phyloP scores from a whole-genome alignment of 2,888 invertebrate genomes.

The Drosophila prostipennis region DNA sequence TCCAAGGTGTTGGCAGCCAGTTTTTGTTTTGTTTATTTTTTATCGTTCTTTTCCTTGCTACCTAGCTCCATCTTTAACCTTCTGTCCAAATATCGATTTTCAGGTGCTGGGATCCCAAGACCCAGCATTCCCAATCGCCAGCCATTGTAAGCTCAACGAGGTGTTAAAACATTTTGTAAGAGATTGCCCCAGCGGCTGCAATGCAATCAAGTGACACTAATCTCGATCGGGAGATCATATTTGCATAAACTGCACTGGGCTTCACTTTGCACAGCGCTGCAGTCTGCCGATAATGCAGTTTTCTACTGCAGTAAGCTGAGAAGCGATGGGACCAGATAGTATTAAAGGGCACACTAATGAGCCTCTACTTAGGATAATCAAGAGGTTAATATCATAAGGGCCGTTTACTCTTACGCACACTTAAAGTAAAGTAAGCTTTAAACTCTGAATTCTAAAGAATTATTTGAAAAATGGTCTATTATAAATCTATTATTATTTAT shows the following conservation, averaged over 20 bases:
- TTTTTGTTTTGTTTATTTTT: slow-evolving; percentile 20
- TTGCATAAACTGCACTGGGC: slow-evolving; percentile 36
- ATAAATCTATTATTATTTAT: no score
- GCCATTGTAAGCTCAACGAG: slow-evolving; percentile 60
- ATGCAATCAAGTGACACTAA: slow-evolving; percentile 69
- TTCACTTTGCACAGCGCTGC: slow-evolving; percentile 2
- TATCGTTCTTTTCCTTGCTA: not conserved
- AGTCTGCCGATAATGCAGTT: slow-evolving; percentile 37
- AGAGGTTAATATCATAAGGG: not conserved
- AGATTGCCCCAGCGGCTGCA: slow-evolving; percentile 13
- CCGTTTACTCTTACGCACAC: no score
- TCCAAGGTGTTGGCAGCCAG: slow-evolving; percentile 56
- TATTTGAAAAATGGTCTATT: no score
- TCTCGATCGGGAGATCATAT: slow-evolving; percentile 60
- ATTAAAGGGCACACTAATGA: not conserved
- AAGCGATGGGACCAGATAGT: not conserved
- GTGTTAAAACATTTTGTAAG: slow-evolving; percentile 76
- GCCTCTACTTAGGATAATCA: not conserved
- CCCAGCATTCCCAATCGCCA: slow-evolving; percentile 7
- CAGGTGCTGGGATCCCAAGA: slow-evolving; percentile 34
- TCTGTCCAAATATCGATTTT: slow-evolving; percentile 73
- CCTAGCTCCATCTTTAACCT: slow-evolving; percentile 46
- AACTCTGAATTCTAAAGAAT: no score
- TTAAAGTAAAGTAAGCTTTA: no score
- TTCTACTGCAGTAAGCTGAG: slow-evolving; percentile 14